These are phyloP conservation scores for Alca torda DNA, from an alignment of 2,797 vertebrate genomes.

Conservation along the genomic window DNA sequence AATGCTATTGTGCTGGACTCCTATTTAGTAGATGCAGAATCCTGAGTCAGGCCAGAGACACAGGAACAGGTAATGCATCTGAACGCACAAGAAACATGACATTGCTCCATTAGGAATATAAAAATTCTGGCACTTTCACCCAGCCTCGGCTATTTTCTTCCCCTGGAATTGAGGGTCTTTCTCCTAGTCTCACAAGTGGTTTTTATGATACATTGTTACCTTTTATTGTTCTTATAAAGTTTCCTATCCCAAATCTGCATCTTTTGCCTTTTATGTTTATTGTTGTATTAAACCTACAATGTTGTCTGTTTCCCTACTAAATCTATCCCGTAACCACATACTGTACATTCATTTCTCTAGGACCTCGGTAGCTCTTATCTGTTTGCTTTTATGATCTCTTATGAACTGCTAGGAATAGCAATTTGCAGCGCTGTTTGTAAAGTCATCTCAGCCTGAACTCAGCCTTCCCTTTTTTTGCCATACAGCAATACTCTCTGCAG, in stretches of 20 bases:
- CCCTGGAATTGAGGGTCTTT: neutral
- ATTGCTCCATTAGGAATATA: neutral
- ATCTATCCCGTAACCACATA: conserved; percentile 66
- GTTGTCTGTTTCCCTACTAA: conserved; percentile 44
- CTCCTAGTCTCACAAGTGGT: neutral
- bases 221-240: conserved; percentile 62
- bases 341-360: conserved; percentile 66
- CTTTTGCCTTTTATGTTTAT: conserved; percentile 59
- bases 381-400: conserved; percentile 71
- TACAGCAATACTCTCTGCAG: conserved; percentile 1
- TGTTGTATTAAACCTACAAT: conserved; percentile 37
- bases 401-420: conserved; percentile 72
- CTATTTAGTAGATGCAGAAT: neutral
- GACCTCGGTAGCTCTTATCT: conserved; percentile 69
- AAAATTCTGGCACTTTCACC: neutral
- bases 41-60: neutral
- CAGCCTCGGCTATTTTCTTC: neutral
- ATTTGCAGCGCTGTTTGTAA: conserved; percentile 71
- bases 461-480: conserved; percentile 53
- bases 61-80: neutral
- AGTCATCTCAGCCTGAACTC: conserved; percentile 62
- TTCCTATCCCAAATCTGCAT: conserved; percentile 62
- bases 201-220: conserved; percentile 37
- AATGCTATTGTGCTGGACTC: neutral
- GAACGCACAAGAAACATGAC: neutral